Percentiles rank a stretch among this genome's conserved stretches.
Conservation (phyloP, 2,888 invertebrate species). For the Pyrochroa serraticornis region DNA sequence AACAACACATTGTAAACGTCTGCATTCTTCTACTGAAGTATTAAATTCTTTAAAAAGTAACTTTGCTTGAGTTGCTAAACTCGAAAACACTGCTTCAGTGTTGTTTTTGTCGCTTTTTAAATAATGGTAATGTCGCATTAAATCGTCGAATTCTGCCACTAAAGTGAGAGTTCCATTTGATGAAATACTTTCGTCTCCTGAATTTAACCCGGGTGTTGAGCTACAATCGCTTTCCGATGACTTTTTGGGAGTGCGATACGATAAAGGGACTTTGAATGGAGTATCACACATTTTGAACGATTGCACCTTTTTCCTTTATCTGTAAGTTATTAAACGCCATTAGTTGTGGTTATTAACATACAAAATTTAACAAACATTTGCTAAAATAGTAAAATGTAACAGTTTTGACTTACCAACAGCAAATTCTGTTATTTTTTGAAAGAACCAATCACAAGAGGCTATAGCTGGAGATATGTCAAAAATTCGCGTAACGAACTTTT, state of each 20-base stretch:
- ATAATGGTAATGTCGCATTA: slow-evolving; percentile 34
- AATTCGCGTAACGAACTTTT: no score
- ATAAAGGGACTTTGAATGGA: slow-evolving; percentile 42
- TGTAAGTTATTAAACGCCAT: no score
- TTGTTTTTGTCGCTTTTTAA: slow-evolving; percentile 29
- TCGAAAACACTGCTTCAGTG: slow-evolving; percentile 40
- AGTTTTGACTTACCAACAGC: no score
- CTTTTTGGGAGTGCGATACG: slow-evolving; percentile 27
- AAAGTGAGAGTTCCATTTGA: slow-evolving; percentile 36
- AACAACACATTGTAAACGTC: slow-evolving; percentile 71
- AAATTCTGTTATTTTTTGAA: no score
- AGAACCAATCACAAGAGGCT: no score
- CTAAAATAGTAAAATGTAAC: no score
- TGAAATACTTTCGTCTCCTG: slow-evolving; percentile 40
- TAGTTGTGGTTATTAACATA: neutral
- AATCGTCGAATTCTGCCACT: slow-evolving; percentile 43
- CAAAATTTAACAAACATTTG: neutral
- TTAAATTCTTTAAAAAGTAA: slow-evolving; percentile 73
- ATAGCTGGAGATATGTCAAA: no score
- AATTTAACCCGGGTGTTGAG: slow-evolving; percentile 33
- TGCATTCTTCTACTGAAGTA: slow-evolving; percentile 73
- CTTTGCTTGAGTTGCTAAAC: slow-evolving; percentile 75
- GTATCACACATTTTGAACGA: slow-evolving; percentile 29
- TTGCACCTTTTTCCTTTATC: neutral
- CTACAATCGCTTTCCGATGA: slow-evolving; percentile 15